Conservation (phyloP, 2,888 invertebrate genomes). For the Megamerina dolium region DNA sequence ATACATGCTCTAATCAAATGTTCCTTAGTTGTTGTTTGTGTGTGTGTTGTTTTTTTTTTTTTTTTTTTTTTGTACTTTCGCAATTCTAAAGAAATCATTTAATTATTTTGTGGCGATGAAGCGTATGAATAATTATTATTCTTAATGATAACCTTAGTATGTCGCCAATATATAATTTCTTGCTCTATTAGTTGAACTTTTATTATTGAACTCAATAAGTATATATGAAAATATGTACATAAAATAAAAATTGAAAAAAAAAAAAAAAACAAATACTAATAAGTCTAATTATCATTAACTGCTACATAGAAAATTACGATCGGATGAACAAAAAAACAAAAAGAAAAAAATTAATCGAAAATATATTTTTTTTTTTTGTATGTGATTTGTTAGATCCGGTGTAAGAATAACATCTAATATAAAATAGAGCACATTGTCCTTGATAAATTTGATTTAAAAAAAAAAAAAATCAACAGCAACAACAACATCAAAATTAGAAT, state of each 20-base stretch:
- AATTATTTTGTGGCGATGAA: neutral
- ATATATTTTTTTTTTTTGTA: neutral
- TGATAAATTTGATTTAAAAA: constrained; percentile 1
- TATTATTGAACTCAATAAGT: constrained; percentile 20
- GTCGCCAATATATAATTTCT: no score
- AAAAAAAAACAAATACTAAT: no score
- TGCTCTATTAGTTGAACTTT: constrained; percentile 17
- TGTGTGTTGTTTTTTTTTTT: constrained; percentile 1
- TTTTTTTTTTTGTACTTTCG: neutral
- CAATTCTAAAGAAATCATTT: neutral
- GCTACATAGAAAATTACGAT: neutral
- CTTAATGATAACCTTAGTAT: neutral
- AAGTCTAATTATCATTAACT: no score
- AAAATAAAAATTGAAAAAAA: no score
- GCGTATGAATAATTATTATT: no score
- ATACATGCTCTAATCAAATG: no score
- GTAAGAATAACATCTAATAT: no score
- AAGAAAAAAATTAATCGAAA: neutral
- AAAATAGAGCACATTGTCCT: constrained; percentile 10
- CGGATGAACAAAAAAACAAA: no score
- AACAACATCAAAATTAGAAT: no score
- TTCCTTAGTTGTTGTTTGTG: neutral
- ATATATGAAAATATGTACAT: no score
- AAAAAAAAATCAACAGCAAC: no score
- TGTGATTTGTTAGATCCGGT: constrained; percentile 10